A percentile compares a stretch with the other conserved stretches of the same genome.
Conservation (phyloP, 2,113 vertebrate genomes). For the Thunnus maccoyii region DNA sequence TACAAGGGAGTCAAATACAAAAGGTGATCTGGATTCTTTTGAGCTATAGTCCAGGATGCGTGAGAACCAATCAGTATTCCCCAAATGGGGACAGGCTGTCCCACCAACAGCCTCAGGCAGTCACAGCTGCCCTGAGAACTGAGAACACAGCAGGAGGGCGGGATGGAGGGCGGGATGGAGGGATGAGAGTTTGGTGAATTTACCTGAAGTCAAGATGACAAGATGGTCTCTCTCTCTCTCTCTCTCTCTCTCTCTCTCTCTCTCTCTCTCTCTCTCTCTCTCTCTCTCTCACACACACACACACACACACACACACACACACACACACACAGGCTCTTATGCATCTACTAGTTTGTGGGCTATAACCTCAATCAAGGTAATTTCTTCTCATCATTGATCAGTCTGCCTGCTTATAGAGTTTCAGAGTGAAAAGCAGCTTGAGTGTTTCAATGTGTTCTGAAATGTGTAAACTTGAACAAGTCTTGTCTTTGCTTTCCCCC, state of each 20-base stretch:
- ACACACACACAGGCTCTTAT: neutral
- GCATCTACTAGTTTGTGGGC: conserved; percentile 7
- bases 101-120: conserved; percentile 67
- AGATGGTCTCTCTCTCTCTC: neutral
- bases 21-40: conserved; percentile 81
- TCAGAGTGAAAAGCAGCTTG: no score
- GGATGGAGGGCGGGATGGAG: conserved; percentile 28
- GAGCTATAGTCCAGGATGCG: conserved; percentile 62
- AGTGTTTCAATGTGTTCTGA: neutral
- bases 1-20: conserved; percentile 78
- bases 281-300: conserved; percentile 10
- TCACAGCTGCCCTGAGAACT: conserved; percentile 60
- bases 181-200: conserved; percentile 19
- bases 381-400: neutral
- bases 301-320: no score
- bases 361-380: neutral
- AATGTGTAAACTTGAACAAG: neutral
- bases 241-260: neutral
- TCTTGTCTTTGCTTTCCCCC: neutral
- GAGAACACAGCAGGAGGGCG: conserved; percentile 58
- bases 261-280: neutral
- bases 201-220: conserved; percentile 34
- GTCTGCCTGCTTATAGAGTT: neutral
- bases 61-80: conserved; percentile 82
- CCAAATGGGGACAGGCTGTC: conserved; percentile 69